Evolutionary conservation across 2,888 invertebrate genomes (phyloP).

Genomic region (Caenorhabditis japonica): DNA sequence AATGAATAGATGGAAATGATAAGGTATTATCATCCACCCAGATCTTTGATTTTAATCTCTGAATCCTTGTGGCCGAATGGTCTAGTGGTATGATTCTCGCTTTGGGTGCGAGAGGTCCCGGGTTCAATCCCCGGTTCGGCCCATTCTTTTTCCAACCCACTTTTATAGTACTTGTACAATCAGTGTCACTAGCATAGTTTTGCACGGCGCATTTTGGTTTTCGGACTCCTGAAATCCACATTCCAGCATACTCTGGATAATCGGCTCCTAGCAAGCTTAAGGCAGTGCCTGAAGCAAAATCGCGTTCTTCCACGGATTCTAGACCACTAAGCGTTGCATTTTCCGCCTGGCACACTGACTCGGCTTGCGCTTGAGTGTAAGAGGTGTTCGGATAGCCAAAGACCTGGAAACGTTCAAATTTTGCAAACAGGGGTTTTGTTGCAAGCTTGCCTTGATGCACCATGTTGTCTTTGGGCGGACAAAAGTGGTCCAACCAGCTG

Average conservation of each 20-base stretch:
- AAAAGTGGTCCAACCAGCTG: constrained; percentile 16
- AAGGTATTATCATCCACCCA: too few species aligned
- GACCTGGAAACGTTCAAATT: too few species aligned
- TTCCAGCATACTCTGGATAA: constrained; percentile 14
- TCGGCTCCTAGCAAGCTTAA: background rate
- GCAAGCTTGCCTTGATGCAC: constrained; percentile 14
- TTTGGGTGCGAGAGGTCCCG: constrained; percentile 77
- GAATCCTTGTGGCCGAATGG: constrained; percentile 71
- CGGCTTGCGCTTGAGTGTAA: constrained; percentile 4
- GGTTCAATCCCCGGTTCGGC: constrained; percentile 7
- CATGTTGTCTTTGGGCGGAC: constrained; percentile 6
- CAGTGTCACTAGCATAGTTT: background rate
- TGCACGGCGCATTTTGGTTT: constrained; percentile 11
- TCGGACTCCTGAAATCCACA: constrained; percentile 14
- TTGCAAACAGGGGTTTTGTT: too few species aligned
- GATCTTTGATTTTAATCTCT: too few species aligned
- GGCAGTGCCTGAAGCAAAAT: constrained; percentile 18
- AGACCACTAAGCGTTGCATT: constrained; percentile 14
- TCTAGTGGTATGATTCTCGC: constrained; percentile 78
- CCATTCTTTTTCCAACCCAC: constrained; percentile 18
- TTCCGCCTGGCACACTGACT: background rate
- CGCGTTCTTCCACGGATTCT: constrained; percentile 8
- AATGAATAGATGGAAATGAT: too few species aligned
- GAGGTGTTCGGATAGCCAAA: background rate
- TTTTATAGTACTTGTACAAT: constrained; percentile 10